These are phyloP conservation scores for Acanthurus lineatus DNA, from an alignment of 2,797 vertebrate genomes.

Conservation along the genomic window DNA sequence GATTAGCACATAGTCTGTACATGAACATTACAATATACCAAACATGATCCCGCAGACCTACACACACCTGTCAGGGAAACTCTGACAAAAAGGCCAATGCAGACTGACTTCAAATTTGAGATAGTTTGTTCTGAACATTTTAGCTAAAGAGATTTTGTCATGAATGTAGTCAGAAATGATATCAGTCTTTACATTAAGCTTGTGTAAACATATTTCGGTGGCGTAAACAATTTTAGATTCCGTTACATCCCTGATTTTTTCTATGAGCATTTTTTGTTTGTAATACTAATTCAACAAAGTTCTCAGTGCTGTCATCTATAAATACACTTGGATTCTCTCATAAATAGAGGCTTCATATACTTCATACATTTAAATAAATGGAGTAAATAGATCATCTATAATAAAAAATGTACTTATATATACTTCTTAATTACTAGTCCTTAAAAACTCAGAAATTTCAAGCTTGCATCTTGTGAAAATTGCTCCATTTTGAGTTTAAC, in stretches of 20 bases:
- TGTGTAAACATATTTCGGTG: constrained; percentile 61
- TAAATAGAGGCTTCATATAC: constrained; percentile 22
- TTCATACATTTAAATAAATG: constrained; percentile 12
- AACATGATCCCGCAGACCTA: constrained; percentile 69
- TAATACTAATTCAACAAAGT: constrained; percentile 36
- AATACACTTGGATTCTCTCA: constrained; percentile 25
- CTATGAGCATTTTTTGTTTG: constrained; percentile 20
- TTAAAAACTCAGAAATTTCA: constrained; percentile 38
- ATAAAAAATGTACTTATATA: constrained; percentile 46
- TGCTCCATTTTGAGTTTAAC: constrained; percentile 3
- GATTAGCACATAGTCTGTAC: constrained; percentile 67
- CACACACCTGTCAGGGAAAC: constrained; percentile 76
- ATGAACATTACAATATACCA: constrained; percentile 70
- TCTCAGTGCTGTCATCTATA: constrained; percentile 25
- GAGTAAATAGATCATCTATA: constrained; percentile 19
- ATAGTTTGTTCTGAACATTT: constrained; percentile 20
- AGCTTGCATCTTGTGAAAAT: constrained; percentile 32
- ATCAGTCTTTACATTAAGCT: constrained; percentile 37
- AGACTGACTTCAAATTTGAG: constrained; percentile 4
- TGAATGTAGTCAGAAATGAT: constrained; percentile 32
- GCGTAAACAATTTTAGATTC: constrained; percentile 52
- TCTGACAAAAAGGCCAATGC: constrained; percentile 77
- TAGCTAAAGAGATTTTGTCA: constrained; percentile 12
- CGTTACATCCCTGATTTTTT: constrained; percentile 34
- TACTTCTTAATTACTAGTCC: too few relatives aligned